A percentile compares a stretch with the other conserved stretches of the same genome.
phyloP scores from a whole-genome alignment of 2,113 vertebrate genomes.

The Uria lomvia region DNA sequence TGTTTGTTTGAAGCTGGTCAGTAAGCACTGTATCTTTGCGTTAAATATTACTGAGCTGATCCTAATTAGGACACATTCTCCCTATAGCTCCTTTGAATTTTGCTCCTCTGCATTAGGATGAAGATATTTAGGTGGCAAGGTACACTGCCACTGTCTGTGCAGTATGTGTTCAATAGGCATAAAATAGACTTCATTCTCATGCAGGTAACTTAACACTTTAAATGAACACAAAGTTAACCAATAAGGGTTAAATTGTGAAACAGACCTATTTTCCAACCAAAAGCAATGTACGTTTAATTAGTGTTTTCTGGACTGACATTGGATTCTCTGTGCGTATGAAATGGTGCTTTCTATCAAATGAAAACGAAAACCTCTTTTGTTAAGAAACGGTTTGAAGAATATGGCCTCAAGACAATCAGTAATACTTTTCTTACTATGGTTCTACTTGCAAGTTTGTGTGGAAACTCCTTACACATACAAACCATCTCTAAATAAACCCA shows the following conservation, averaged over 20 bases:
- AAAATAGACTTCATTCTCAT: background rate
- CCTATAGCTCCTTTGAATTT: background rate
- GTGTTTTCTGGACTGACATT: background rate
- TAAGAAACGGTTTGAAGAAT: constrained; percentile 4
- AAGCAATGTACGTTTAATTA: background rate
- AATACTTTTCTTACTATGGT: background rate
- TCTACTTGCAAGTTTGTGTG: background rate
- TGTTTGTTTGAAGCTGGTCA: background rate
- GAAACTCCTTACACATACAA: background rate
- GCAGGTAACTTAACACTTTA: background rate
- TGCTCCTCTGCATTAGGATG: background rate
- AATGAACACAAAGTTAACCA: background rate
- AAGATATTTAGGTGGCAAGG: background rate
- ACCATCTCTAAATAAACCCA: background rate
- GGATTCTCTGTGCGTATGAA: background rate
- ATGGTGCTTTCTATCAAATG: background rate
- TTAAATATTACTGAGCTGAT: background rate
- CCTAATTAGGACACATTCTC: background rate
- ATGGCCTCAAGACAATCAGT: background rate
- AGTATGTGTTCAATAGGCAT: background rate
- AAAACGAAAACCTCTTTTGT: background rate
- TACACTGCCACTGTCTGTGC: background rate
- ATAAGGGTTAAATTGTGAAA: background rate
- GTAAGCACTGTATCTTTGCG: background rate
- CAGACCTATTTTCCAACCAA: background rate